phyloP scores from a whole-genome alignment of 1,140 invertebrate genomes.

The Coenobita brevimanus region DNA sequence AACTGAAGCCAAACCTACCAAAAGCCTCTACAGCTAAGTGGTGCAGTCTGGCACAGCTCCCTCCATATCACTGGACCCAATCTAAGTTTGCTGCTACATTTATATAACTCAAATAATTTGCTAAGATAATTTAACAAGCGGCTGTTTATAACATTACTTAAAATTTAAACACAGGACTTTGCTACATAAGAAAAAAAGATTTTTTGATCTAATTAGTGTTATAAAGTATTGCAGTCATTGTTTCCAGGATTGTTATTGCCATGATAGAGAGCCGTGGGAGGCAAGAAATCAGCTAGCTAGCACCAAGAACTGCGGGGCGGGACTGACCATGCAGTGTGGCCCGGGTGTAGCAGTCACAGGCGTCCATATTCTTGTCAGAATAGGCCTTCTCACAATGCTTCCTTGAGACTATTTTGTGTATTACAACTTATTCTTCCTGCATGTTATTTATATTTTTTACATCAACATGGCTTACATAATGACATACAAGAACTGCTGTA shows the following conservation, averaged over 20 bases:
- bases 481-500: too few relatives aligned
- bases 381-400: too few relatives aligned
- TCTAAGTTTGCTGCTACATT: neutral
- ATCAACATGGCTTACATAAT: too few relatives aligned
- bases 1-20: constrained; percentile 27
- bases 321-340: constrained; percentile 1
- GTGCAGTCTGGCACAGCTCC: too few relatives aligned
- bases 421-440: too few relatives aligned
- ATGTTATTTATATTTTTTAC: too few relatives aligned
- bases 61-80: too few relatives aligned
- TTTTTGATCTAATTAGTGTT: too few relatives aligned
- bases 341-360: neutral
- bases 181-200: too few relatives aligned
- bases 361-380: too few relatives aligned
- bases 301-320: constrained; percentile 46
- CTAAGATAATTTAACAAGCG: neutral
- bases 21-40: constrained; percentile 29
- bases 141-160: neutral
- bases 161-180: too few relatives aligned
- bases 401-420: too few relatives aligned
- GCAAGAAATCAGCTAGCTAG: constrained; percentile 21
- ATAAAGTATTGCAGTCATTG: neutral
- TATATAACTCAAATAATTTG: neutral
- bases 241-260: constrained; percentile 55
- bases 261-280: constrained; percentile 4